Evolutionary conservation across 2,888 invertebrate species (phyloP).

Genomic region (Andrena dorsata): DNA sequence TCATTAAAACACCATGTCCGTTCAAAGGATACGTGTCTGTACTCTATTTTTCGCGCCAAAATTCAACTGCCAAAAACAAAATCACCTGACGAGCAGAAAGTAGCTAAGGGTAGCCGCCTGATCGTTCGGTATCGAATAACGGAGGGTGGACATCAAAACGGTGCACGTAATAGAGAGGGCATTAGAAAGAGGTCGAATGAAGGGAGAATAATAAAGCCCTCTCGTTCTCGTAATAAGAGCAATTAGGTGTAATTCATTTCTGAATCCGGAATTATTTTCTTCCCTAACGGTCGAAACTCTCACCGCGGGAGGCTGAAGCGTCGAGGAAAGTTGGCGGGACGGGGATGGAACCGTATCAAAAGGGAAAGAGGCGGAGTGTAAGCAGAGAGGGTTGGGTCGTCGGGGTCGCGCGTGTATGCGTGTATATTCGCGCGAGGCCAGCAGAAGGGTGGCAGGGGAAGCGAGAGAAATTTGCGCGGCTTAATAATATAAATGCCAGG

Average conservation of each 20-base stretch:
- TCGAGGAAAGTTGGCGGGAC: not conserved
- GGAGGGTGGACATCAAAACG: slow-evolving; percentile 10
- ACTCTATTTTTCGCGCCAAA: too few relatives aligned
- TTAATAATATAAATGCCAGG: slow-evolving; percentile 83
- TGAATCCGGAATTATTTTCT: slow-evolving; percentile 79
- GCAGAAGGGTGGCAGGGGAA: slow-evolving; percentile 32
- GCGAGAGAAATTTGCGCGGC: slow-evolving; percentile 79
- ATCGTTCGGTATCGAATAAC: slow-evolving; percentile 59
- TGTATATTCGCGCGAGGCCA: slow-evolving; percentile 22
- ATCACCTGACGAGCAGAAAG: slow-evolving; percentile 27
- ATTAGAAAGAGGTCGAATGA: slow-evolving; percentile 53
- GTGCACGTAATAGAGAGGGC: slow-evolving; percentile 8
- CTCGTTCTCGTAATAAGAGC: slow-evolving; percentile 76
- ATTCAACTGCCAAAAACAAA: slow-evolving; percentile 16
- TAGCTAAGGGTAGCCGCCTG: slow-evolving; percentile 12
- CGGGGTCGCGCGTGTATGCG: slow-evolving; percentile 18
- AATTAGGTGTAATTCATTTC: slow-evolving; percentile 81
- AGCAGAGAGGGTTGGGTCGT: not conserved
- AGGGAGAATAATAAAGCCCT: slow-evolving; percentile 78
- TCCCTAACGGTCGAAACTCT: slow-evolving; percentile 58
- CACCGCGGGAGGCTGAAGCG: not conserved
- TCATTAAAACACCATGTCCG: too few relatives aligned
- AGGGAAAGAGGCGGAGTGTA: slow-evolving; percentile 48
- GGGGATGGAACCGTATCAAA: slow-evolving; percentile 48
- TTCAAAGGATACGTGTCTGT: not conserved